These are phyloP conservation scores for Nudaria mundana DNA, from an alignment of 2,888 invertebrate species.

Conservation along the genomic window DNA sequence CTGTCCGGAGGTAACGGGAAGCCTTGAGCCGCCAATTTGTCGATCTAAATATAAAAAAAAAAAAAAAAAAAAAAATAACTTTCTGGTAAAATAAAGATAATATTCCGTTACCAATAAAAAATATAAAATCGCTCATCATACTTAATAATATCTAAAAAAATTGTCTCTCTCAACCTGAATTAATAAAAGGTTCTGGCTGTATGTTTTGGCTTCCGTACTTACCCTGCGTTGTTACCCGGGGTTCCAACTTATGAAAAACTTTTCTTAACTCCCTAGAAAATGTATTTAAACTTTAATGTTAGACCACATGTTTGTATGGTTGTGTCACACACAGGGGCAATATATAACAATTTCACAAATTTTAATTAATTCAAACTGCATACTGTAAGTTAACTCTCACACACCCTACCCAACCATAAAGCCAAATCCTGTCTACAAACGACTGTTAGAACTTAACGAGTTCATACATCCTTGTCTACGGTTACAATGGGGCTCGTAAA, in stretches of 20 bases:
- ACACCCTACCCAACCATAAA: slow-evolving; percentile 43
- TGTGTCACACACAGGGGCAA: slow-evolving; percentile 40
- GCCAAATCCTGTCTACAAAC: slow-evolving; percentile 58
- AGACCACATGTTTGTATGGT: slow-evolving; percentile 49
- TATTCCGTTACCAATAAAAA: too few relatives aligned
- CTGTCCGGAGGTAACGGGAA: too few relatives aligned
- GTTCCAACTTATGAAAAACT: slow-evolving; percentile 31
- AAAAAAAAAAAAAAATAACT: too few relatives aligned
- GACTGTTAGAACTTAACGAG: slow-evolving; percentile 73
- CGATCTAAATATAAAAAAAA: too few relatives aligned
- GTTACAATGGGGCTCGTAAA: slow-evolving; percentile 71
- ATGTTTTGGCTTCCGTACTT: slow-evolving; percentile 10
- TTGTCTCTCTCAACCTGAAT: too few relatives aligned
- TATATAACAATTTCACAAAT: slow-evolving; percentile 52
- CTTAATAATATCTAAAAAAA: too few relatives aligned
- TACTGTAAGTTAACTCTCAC: slow-evolving; percentile 46
- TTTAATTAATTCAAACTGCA: slow-evolving; percentile 70
- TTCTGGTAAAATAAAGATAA: too few relatives aligned
- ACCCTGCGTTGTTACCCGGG: too few relatives aligned
- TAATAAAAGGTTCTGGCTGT: slow-evolving; percentile 13
- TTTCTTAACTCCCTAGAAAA: slow-evolving; percentile 33
- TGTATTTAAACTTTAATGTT: slow-evolving; percentile 56
- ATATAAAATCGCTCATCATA: too few relatives aligned
- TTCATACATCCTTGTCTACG: slow-evolving; percentile 65
- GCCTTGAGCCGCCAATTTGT: too few relatives aligned